These are phyloP conservation scores for Trichonephila clavata DNA, from an alignment of 1,140 invertebrate species.

Conservation along the genomic window DNA sequence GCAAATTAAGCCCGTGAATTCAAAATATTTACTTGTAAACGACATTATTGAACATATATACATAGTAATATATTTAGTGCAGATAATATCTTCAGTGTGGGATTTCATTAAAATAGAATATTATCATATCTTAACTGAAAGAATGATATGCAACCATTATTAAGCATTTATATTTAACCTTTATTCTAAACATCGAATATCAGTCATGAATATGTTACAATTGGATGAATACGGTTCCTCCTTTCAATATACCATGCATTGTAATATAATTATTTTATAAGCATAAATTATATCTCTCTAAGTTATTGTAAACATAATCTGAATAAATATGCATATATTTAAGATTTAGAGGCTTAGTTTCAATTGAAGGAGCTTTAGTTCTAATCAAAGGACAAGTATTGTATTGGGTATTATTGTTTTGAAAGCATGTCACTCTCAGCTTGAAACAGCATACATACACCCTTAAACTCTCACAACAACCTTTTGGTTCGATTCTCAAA, in stretches of 20 bases:
- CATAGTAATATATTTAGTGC: too few species aligned
- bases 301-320: constrained; percentile 11
- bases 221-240: not conserved
- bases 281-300: not conserved
- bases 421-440: not conserved
- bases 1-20: too few species aligned
- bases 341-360: not conserved
- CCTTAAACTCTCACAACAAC: not conserved
- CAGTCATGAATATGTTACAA: not conserved
- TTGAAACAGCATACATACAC: not conserved
- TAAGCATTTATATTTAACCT: too few species aligned
- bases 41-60: too few species aligned
- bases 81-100: too few species aligned
- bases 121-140: too few species aligned
- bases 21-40: too few species aligned
- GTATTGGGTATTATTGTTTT: not conserved
- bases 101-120: too few species aligned
- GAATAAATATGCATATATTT: not conserved
- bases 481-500: too few species aligned
- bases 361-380: not conserved
- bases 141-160: too few species aligned
- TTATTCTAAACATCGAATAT: not conserved
- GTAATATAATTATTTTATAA: not conserved
- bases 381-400: not conserved
- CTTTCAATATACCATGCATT: not conserved